Evolutionary conservation across 2,888 invertebrate genomes (phyloP).

Genomic region (Listrodromus nycthemerus): DNA sequence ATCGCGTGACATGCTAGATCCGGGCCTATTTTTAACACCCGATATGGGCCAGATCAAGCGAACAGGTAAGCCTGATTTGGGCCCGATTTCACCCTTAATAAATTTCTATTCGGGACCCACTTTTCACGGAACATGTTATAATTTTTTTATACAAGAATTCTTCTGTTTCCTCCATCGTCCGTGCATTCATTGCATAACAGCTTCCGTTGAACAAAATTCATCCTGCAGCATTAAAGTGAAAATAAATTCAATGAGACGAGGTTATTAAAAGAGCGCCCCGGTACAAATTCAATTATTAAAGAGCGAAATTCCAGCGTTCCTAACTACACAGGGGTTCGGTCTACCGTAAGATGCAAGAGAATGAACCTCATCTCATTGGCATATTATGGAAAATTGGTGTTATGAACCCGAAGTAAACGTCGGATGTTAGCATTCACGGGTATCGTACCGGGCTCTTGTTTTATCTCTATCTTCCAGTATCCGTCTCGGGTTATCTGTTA

Average conservation of each 20-base stretch:
- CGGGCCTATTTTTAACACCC: too few species aligned
- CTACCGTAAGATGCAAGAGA: not conserved
- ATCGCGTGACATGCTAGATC: too few species aligned
- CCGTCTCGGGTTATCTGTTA: constrained; percentile 8
- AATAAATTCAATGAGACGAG: constrained; percentile 51
- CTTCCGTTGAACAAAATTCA: constrained; percentile 20
- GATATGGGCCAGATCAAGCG: too few species aligned
- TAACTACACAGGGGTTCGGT: not conserved
- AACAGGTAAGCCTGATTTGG: too few species aligned
- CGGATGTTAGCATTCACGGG: constrained; percentile 15
- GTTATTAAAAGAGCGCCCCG: constrained; percentile 25
- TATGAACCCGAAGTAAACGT: constrained; percentile 11
- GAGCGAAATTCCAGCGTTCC: not conserved
- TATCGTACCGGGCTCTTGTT: not conserved
- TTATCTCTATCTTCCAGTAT: not conserved
- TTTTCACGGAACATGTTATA: not conserved
- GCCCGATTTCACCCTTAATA: too few species aligned
- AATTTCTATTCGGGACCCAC: too few species aligned
- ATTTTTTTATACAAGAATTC: constrained; percentile 17
- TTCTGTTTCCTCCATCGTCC: not conserved
- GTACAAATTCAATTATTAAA: constrained; percentile 30
- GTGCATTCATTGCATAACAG: not conserved
- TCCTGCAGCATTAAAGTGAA: constrained; percentile 20
- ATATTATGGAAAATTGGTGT: constrained; percentile 50
- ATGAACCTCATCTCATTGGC: constrained; percentile 15